Evolutionary conservation across 2,888 invertebrate genomes (phyloP).

Genomic region (Monoplex corrugatus): DNA sequence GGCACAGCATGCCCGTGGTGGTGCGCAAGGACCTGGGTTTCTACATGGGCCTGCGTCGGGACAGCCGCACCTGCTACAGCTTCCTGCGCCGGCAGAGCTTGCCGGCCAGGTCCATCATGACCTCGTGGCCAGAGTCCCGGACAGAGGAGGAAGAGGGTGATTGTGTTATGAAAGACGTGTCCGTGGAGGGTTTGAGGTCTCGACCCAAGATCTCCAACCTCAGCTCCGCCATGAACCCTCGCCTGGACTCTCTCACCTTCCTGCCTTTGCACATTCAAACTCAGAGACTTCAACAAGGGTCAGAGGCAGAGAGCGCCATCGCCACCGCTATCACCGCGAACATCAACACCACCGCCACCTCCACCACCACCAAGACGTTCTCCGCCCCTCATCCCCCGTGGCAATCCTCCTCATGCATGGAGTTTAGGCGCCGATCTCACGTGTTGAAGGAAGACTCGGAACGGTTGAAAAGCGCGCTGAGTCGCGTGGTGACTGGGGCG

Average conservation of each 20-base stretch:
- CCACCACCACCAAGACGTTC: constrained; percentile 6
- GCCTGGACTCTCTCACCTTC: constrained; percentile 54
- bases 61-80: constrained; percentile 84
- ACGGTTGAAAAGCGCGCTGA: background rate
- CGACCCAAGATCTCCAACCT: constrained; percentile 68
- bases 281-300: constrained; percentile 54
- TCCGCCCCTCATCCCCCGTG: background rate
- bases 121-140: constrained; percentile 1
- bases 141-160: background rate
- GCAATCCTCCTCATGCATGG: constrained; percentile 34
- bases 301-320: constrained; percentile 42
- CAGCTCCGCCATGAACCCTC: constrained; percentile 63
- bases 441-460: constrained; percentile 22
- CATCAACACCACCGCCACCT: background rate
- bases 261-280: constrained; percentile 57
- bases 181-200: constrained; percentile 64
- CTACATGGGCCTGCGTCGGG: constrained; percentile 81
- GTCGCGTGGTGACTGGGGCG: background rate
- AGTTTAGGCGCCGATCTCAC: constrained; percentile 14
- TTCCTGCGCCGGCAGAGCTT: constrained; percentile 63
- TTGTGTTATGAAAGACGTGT: constrained; percentile 54
- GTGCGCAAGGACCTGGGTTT: constrained; percentile 63
- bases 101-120: constrained; percentile 56
- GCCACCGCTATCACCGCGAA: background rate
- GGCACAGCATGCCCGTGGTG: constrained; percentile 67